Evolutionary conservation across 2,113 vertebrate species (phyloP), one percentile per base, ranked within the genome.

Genomic region (Odontophorus gujanensis): DNA sequence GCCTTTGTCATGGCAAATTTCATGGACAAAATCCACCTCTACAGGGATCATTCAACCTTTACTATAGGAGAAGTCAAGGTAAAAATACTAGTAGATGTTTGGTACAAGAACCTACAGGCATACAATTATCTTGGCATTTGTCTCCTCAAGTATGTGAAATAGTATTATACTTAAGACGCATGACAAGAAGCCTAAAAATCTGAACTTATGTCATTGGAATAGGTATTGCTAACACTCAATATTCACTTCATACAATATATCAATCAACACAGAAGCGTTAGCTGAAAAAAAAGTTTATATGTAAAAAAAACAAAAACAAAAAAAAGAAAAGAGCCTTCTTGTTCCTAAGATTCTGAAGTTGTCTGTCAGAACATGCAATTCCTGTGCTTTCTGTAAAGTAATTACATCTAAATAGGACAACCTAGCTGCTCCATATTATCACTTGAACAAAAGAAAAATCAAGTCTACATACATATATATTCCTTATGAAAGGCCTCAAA

Each of bases 101-200:
- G 40, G 40, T 40, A 40, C 10, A 40, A 40, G 40, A 40, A 40
- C 40, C 10, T 40, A 40, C 40, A 40, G 40, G 40, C 40, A 40
- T 40, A 40, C 40, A 40, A 11, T 13, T 11, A 4, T n/a, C 2
- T 6, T 18, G 4, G 28, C 43, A 11, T 68, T 72, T 43, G 3
- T 28, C 50, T 42, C 51, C 30, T 32, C 9, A 13, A 21, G 13
- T 45, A 5, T 3, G 16, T 22, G 75, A 48, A 30, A 47, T 25
- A 62, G 32, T 2, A 48, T 5, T 9, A 9, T 5, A 28, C 1
- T 3, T 0, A 7, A 79, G 18, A 47, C 80, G 13, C 7, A 5
- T 1, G 16, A 15, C 10, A 34, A 10, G 43, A 79, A 47, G 42
- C 32, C 15, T 43, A 7, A 34, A 38, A 61, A 59, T 53, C 22